Evolutionary conservation across 2,113 vertebrate genomes (phyloP).

Genomic region (Ellobius talpinus): DNA sequence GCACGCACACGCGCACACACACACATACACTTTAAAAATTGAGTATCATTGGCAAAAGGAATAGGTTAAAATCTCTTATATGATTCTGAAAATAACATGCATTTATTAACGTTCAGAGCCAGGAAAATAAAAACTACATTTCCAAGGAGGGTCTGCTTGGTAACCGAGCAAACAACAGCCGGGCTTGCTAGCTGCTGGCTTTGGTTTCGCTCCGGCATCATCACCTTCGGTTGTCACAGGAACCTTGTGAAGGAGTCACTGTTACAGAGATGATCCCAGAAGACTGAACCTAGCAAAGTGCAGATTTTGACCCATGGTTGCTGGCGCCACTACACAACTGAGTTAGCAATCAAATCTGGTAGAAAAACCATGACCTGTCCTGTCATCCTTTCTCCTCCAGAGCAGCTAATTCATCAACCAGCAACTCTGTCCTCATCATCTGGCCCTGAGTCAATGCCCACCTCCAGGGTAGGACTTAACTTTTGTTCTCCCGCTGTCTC

Average conservation of each 20-base stretch:
- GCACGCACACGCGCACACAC: background rate
- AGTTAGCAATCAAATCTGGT: background rate
- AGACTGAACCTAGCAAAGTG: background rate
- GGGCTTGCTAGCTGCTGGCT: background rate
- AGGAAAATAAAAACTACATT: background rate
- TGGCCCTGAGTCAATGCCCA: background rate
- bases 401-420: background rate
- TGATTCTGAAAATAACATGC: background rate
- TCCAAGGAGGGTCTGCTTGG: background rate
- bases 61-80: background rate
- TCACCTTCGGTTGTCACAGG: background rate
- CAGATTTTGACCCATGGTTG: background rate
- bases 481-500: background rate
- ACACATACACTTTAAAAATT: background rate
- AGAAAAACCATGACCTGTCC: background rate
- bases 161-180: background rate
- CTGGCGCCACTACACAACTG: background rate
- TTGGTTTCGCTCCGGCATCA: accelerated
- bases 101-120: background rate
- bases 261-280: background rate
- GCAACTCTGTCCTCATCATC: background rate
- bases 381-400: background rate
- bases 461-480: background rate
- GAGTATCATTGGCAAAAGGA: background rate
- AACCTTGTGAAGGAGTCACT: background rate